phyloP scores from a whole-genome alignment of 2,113 vertebrate species.

The Saimiri boliviensis region DNA sequence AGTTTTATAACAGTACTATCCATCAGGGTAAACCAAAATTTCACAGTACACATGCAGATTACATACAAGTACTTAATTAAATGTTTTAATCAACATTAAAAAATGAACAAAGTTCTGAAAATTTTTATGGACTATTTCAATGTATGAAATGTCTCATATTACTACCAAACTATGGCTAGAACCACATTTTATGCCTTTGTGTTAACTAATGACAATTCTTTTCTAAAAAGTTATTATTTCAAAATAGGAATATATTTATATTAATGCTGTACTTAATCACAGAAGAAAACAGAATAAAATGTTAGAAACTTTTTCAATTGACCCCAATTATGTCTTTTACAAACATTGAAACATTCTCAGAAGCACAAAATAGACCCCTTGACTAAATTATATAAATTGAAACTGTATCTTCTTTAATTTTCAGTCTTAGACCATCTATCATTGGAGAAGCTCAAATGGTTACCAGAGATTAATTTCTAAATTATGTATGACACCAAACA shows the following conservation, averaged over 20 bases:
- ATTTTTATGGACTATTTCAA: neutral
- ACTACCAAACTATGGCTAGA: neutral
- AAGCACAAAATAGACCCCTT: neutral
- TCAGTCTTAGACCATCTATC: neutral
- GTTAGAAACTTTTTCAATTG: constrained; percentile 14
- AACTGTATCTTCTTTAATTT: neutral
- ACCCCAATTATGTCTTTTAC: neutral
- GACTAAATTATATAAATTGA: neutral
- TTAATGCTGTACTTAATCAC: constrained; percentile 7
- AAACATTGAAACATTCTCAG: constrained; percentile 24
- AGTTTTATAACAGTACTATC: neutral
- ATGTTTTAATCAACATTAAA: constrained; percentile 33
- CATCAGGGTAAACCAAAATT: neutral
- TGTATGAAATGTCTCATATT: neutral
- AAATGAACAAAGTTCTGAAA: constrained; percentile 6
- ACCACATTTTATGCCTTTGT: neutral
- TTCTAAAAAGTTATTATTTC: constrained; percentile 29
- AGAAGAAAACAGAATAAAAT: constrained; percentile 34
- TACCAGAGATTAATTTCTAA: constrained; percentile 6
- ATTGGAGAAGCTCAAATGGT: neutral
- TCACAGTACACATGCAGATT: neutral
- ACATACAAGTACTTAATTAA: neutral
- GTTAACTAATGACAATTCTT: constrained; percentile 24
- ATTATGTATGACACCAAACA: neutral
- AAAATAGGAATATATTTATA: constrained; percentile 27